phyloP scores from a whole-genome alignment of 2,113 vertebrate genomes.

The Halcyon senegalensis region DNA sequence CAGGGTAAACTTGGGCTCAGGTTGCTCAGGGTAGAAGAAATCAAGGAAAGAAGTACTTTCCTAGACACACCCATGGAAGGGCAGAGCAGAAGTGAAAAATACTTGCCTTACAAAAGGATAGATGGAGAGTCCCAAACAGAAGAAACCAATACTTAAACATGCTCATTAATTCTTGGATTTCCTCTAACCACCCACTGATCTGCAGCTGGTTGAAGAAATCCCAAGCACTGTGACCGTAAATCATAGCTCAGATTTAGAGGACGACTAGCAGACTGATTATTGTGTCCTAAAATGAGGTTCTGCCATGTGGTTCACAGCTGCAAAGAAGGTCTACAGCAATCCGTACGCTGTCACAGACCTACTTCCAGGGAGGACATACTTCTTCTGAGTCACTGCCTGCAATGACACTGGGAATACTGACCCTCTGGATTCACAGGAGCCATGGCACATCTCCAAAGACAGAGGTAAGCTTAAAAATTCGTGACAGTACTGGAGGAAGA shows the following conservation, averaged over 20 bases:
- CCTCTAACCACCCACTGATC: slow-evolving; percentile 55
- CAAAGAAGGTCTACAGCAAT: slow-evolving; percentile 69
- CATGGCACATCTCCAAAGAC: slow-evolving; percentile 65
- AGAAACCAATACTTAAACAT: background rate
- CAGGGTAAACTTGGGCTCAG: background rate
- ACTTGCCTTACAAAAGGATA: background rate
- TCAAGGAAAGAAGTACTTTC: background rate
- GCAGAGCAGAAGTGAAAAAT: background rate
- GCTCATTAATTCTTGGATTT: slow-evolving; percentile 59
- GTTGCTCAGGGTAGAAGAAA: background rate
- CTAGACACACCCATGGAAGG: background rate
- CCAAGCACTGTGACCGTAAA: slow-evolving; percentile 69
- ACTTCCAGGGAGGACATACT: slow-evolving; percentile 74
- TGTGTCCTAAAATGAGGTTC: slow-evolving; percentile 73
- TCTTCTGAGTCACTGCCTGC: slow-evolving; percentile 69
- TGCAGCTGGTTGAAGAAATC: slow-evolving; percentile 72
- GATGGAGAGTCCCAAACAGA: background rate
- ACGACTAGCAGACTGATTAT: slow-evolving; percentile 41
- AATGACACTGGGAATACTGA: slow-evolving; percentile 68
- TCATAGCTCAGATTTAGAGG: slow-evolving; percentile 68
- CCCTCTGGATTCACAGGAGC: slow-evolving; percentile 71
- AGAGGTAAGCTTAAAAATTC: slow-evolving; percentile 50
- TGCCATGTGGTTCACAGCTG: slow-evolving; percentile 58
- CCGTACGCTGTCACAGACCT: slow-evolving; percentile 70
- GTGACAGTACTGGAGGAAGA: background rate